A percentile compares a stretch with the other conserved stretches of the same genome.
Evolutionary conservation across 2,888 invertebrate species (phyloP).

Genomic region (Microctonus hyperodae): DNA sequence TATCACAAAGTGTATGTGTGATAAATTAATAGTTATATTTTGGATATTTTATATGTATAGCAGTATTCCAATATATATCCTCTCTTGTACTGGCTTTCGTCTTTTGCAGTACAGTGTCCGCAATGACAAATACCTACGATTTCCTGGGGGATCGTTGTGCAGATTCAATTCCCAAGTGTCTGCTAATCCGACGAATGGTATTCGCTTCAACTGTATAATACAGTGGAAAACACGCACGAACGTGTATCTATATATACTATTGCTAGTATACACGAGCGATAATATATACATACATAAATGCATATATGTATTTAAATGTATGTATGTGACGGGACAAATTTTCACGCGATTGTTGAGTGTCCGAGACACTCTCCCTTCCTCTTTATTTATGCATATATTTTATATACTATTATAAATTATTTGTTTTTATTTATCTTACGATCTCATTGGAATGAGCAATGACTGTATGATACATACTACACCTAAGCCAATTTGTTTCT

Average conservation of each 20-base stretch:
- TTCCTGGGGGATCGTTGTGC: conserved; percentile 32
- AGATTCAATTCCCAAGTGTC: conserved; percentile 32
- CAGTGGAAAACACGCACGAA: conserved; percentile 17
- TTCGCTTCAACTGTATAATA: conserved; percentile 1
- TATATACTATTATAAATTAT: background rate
- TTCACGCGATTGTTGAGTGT: conserved; percentile 30
- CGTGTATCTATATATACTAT: conserved; percentile 10
- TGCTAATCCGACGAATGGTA: conserved; percentile 28
- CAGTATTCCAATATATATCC: no score
- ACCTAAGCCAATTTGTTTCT: conserved; percentile 48
- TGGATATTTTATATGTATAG: no score
- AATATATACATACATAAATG: background rate
- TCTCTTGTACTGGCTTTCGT: background rate
- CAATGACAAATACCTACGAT: conserved; percentile 34
- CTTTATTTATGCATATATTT: conserved; percentile 1
- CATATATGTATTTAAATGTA: no score
- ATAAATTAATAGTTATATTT: no score
- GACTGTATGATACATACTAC: background rate
- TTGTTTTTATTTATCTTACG: background rate
- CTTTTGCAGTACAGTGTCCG: background rate
- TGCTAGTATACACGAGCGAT: background rate
- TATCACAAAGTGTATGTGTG: no score
- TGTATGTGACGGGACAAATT: no score
- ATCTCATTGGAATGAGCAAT: background rate
- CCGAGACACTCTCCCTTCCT: no score